Conservation (phyloP, 2,888 invertebrate genomes). For the Chymomyza amoena region DNA sequence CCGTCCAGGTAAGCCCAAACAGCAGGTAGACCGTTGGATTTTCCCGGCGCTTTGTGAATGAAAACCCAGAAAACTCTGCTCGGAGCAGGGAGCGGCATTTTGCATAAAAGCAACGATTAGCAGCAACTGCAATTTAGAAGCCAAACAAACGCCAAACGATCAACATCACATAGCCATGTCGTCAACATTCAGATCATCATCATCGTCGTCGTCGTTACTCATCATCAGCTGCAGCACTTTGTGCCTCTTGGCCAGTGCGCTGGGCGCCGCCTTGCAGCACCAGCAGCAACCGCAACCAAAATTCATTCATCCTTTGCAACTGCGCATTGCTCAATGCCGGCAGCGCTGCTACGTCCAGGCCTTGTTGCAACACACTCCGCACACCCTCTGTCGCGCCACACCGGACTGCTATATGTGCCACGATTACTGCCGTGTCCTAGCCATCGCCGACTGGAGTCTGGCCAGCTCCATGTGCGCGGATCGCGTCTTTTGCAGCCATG, state of each 20-base stretch:
- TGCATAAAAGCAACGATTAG: constrained; percentile 32
- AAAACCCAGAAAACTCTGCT: constrained; percentile 11
- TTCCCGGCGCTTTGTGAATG: constrained; percentile 50
- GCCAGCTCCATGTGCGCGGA: constrained; percentile 62
- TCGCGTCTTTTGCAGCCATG: constrained; percentile 52
- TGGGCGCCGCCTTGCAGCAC: constrained; percentile 30
- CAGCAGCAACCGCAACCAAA: not conserved
- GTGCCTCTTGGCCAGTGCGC: constrained; percentile 21
- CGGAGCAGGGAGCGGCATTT: not conserved
- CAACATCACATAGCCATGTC: constrained; percentile 17
- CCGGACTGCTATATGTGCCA: constrained; percentile 68
- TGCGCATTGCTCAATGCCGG: constrained; percentile 47
- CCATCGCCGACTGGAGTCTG: constrained; percentile 47
- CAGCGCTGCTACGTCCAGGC: constrained; percentile 49
- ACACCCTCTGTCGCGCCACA: constrained; percentile 39
- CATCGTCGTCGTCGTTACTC: constrained; percentile 6
- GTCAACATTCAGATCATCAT: not conserved
- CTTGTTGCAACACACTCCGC: constrained; percentile 14
- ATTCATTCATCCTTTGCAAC: constrained; percentile 18
- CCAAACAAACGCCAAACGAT: constrained; percentile 26
- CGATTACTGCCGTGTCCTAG: constrained; percentile 61
- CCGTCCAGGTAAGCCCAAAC: constrained; percentile 15
- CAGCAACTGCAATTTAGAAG: constrained; percentile 44
- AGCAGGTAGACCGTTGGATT: constrained; percentile 28
- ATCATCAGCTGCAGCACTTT: not conserved